Conservation (phyloP, 2,797 vertebrate species). For the Acanthopagrus latus region DNA sequence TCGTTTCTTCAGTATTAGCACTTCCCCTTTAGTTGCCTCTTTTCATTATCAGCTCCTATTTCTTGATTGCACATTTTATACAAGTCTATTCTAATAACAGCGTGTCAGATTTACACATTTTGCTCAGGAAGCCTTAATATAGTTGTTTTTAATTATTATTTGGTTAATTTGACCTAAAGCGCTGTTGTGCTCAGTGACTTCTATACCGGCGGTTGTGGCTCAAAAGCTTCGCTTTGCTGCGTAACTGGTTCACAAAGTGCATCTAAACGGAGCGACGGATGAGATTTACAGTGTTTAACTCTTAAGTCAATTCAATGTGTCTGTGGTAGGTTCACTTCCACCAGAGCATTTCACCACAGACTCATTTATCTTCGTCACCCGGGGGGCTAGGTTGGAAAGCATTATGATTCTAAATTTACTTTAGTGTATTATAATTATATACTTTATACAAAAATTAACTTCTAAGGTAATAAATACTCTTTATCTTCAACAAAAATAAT, state of each 20-base stretch:
- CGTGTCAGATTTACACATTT: slow-evolving; percentile 8
- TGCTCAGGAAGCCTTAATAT: slow-evolving; percentile 21
- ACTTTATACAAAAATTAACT: slow-evolving; percentile 45
- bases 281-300: neutral
- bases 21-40: slow-evolving; percentile 23
- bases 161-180: slow-evolving; percentile 44
- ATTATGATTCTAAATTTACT: neutral
- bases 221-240: slow-evolving; percentile 10
- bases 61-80: slow-evolving; percentile 57
- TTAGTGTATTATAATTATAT: slow-evolving; percentile 21
- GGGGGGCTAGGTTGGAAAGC: slow-evolving; percentile 18
- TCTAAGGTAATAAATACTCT: slow-evolving; percentile 57
- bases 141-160: slow-evolving; percentile 8
- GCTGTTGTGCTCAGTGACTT: neutral
- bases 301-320: neutral
- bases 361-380: neutral
- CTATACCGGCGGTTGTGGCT: slow-evolving; percentile 12
- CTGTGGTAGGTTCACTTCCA: neutral
- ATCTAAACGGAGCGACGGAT: slow-evolving; percentile 3
- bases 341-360: neutral
- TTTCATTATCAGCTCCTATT: neutral
- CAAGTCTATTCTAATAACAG: slow-evolving; percentile 30
- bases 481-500: slow-evolving; percentile 42
- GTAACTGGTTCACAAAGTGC: slow-evolving; percentile 41
- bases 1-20: slow-evolving; percentile 25